Evolutionary conservation across 2,797 vertebrate species (phyloP).

Genomic region (Lemur catta): DNA sequence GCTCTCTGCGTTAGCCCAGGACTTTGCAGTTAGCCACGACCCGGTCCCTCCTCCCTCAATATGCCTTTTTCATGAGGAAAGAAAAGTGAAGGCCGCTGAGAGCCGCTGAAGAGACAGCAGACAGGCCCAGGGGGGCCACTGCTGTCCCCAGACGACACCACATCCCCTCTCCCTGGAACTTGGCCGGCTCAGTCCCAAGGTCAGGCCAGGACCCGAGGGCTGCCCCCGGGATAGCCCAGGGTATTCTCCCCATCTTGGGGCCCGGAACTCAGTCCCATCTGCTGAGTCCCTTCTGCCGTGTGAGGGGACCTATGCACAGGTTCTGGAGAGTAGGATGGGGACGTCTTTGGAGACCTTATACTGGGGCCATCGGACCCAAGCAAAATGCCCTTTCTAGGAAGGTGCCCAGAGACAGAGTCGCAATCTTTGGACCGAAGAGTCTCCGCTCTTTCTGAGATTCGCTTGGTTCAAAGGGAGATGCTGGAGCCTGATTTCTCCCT

Average conservation of each 20-base stretch:
- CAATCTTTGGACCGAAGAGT: background rate
- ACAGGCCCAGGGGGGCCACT: background rate
- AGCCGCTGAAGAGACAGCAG: background rate
- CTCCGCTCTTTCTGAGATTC: background rate
- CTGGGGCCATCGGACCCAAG: background rate
- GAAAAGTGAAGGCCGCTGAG: background rate
- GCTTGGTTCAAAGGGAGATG: background rate
- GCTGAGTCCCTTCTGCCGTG: background rate
- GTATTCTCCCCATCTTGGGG: background rate
- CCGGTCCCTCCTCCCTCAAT: background rate
- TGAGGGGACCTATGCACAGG: accelerated
- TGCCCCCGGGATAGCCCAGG: background rate
- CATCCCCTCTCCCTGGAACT: background rate
- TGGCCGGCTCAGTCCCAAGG: background rate
- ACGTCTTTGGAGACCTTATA: accelerated
- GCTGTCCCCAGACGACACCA: background rate
- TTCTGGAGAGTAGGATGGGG: background rate
- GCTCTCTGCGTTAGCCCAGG: background rate
- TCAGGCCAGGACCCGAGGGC: background rate
- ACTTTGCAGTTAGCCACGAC: background rate
- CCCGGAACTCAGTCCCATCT: no score
- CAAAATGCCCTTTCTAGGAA: background rate
- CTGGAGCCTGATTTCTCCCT: background rate
- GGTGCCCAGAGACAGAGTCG: background rate
- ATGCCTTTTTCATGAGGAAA: background rate